Conservation (phyloP, 1,140 invertebrate species). For the Protaetia brevitarsis region DNA sequence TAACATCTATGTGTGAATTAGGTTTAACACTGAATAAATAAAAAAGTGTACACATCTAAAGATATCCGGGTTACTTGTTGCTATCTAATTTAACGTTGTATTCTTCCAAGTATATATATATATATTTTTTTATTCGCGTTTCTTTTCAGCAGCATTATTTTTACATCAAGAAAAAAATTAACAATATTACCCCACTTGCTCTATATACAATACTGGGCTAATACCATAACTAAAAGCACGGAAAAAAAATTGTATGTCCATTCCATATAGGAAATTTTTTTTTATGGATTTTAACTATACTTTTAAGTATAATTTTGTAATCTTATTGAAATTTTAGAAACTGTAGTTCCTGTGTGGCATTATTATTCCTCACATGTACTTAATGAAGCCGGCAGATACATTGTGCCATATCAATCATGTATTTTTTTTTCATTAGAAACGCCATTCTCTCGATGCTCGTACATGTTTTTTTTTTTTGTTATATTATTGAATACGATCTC, state of each 20-base stretch:
- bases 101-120: too few relatives aligned
- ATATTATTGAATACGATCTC: background rate
- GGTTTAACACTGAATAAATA: too few relatives aligned
- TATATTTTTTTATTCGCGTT: too few relatives aligned
- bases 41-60: too few relatives aligned
- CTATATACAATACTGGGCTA: background rate
- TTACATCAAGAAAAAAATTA: too few relatives aligned
- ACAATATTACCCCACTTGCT: too few relatives aligned
- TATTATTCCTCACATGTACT: slow-evolving; percentile 19
- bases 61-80: too few relatives aligned
- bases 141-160: too few relatives aligned
- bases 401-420: slow-evolving; percentile 13
- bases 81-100: too few relatives aligned
- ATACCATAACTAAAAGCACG: background rate
- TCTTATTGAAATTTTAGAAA: slow-evolving; percentile 1
- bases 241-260: slow-evolving; percentile 3
- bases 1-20: too few relatives aligned
- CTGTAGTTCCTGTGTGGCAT: slow-evolving; percentile 14
- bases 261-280: slow-evolving; percentile 18
- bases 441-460: background rate
- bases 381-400: slow-evolving; percentile 6
- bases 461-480: background rate
- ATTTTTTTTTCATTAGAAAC: background rate
- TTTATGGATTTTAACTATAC: background rate
- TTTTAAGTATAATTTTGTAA: slow-evolving; percentile 3